phyloP scores from a whole-genome alignment of 2,888 invertebrate species.

The Hipparchia semele region DNA sequence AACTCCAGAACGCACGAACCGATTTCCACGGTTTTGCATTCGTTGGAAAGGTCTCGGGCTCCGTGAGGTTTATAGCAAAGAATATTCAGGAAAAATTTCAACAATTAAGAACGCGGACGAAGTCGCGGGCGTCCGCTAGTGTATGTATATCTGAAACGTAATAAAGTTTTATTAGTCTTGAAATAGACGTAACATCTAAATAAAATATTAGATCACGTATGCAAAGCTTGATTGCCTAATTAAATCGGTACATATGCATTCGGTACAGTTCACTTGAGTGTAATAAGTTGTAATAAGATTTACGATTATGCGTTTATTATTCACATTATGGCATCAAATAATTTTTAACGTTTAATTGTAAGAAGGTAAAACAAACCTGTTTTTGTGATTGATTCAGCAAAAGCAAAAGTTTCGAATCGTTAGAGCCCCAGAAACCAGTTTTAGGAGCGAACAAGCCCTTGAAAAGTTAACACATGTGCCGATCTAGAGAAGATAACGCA shows the following conservation, averaged over 20 bases:
- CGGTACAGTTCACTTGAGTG: slow-evolving; percentile 3
- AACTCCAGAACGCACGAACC: too few species aligned
- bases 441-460: slow-evolving; percentile 17
- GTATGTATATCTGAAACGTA: background rate
- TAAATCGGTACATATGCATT: slow-evolving; percentile 11
- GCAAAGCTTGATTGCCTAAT: slow-evolving; percentile 11
- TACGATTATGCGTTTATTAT: slow-evolving; percentile 4
- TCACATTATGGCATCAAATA: slow-evolving; percentile 5
- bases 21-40: too few species aligned
- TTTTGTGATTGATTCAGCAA: slow-evolving; percentile 15
- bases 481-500: background rate
- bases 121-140: too few species aligned
- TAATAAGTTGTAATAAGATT: slow-evolving; percentile 5
- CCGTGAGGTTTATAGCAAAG: too few species aligned
- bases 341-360: background rate
- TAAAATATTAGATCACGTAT: slow-evolving; percentile 5
- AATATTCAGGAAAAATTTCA: too few species aligned
- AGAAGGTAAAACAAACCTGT: slow-evolving; percentile 15
- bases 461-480: slow-evolving; percentile 9
- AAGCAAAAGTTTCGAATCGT: slow-evolving; percentile 12
- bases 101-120: too few species aligned
- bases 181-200: background rate
- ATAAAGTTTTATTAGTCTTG: background rate
- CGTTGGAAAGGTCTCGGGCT: too few species aligned
- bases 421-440: slow-evolving; percentile 27